Percentiles rank a stretch among this genome's conserved stretches.
phyloP scores from a whole-genome alignment of 2,113 vertebrate genomes.

The Chloroceryle aenea region DNA sequence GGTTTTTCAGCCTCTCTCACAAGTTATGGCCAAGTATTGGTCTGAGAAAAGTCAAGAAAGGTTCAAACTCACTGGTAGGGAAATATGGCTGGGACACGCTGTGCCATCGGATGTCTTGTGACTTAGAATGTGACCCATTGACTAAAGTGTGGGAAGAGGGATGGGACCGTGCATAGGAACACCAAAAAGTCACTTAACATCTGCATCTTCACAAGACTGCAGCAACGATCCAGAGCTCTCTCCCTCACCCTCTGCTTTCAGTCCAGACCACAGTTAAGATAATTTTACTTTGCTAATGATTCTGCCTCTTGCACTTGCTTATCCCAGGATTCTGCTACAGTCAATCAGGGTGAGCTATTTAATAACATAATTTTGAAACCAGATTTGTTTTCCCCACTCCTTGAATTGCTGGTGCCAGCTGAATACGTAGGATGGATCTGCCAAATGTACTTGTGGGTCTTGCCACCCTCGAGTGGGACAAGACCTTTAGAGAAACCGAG shows the following conservation, averaged over 20 bases:
- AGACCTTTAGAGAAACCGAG: constrained; percentile 26
- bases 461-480: background rate
- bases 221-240: background rate
- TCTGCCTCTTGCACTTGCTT: background rate
- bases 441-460: background rate
- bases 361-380: background rate
- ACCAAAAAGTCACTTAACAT: background rate
- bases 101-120: background rate
- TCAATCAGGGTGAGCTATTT: background rate
- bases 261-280: background rate
- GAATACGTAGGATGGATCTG: background rate
- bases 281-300: background rate
- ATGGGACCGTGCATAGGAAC: background rate
- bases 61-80: background rate
- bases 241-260: background rate
- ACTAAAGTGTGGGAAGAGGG: background rate
- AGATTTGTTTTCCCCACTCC: background rate
- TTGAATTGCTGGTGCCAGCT: constrained; percentile 41
- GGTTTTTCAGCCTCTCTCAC: background rate
- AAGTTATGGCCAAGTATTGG: background rate
- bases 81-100: background rate
- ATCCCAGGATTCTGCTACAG: background rate
- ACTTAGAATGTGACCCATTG: background rate
- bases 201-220: background rate
- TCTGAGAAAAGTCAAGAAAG: background rate